Percentiles rank a stretch among this genome's conserved stretches.
Conservation (phyloP, 2,888 invertebrate species). For the Unio pictorum region DNA sequence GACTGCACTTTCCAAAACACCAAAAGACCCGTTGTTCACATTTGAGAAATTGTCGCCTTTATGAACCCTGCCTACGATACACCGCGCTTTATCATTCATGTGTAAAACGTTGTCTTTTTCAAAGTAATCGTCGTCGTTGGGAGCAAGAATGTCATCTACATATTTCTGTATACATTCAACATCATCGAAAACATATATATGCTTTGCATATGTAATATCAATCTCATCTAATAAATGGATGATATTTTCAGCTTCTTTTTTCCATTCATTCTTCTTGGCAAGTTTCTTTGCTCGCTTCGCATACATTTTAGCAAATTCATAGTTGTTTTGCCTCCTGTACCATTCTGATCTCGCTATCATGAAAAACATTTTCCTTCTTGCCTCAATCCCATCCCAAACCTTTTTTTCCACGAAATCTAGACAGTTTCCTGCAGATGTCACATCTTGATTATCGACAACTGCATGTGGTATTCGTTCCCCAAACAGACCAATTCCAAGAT, state of each 20-base stretch:
- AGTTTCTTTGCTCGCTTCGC: conserved; percentile 15
- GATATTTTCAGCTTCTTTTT: conserved; percentile 14
- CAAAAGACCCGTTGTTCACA: too few species aligned
- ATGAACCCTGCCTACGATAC: too few species aligned
- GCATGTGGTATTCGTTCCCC: conserved; percentile 16
- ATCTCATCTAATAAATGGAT: too few species aligned
- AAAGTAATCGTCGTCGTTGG: too few species aligned
- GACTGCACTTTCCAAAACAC: too few species aligned
- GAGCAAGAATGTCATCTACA: too few species aligned
- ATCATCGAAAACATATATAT: too few species aligned
- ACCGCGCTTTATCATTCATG: too few species aligned
- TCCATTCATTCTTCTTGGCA: conserved; percentile 14
- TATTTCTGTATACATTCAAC: too few species aligned
- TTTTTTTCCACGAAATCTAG: conserved; percentile 23
- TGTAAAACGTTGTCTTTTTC: too few species aligned
- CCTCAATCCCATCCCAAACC: conserved; percentile 23
- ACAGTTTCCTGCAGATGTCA: conserved; percentile 15
- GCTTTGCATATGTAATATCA: too few species aligned
- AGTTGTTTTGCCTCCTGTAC: conserved; percentile 9
- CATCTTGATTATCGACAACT: conserved; percentile 12
- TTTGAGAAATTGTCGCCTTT: too few species aligned
- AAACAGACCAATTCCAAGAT: conserved; percentile 30
- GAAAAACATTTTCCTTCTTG: conserved; percentile 25
- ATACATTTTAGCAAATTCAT: conserved; percentile 10
- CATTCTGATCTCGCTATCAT: conserved; percentile 16